These are phyloP conservation scores for Cataglyphis livida DNA, from an alignment of 2,888 invertebrate species.

Conservation along the genomic window DNA sequence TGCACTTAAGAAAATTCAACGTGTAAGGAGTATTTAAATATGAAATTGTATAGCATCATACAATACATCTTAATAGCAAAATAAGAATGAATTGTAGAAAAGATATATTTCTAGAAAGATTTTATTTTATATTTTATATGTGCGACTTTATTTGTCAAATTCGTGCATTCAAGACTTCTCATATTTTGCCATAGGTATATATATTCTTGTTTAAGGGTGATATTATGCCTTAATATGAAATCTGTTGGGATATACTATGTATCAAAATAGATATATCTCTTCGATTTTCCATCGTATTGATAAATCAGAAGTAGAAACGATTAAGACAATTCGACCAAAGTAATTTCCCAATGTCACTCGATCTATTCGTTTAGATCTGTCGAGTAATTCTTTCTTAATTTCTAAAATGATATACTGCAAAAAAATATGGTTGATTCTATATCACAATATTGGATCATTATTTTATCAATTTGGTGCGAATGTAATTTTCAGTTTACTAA, in stretches of 20 bases:
- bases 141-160: conserved; percentile 22
- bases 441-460: background rate
- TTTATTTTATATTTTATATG: conserved; percentile 21
- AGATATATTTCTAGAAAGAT: conserved; percentile 22
- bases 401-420: background rate
- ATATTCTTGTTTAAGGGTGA: conserved; percentile 4
- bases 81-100: background rate
- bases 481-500: conserved; percentile 23
- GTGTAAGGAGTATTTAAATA: background rate
- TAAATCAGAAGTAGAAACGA: conserved; percentile 22
- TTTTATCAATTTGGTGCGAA: background rate
- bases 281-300: conserved; percentile 24
- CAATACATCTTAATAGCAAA: conserved; percentile 19
- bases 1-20: background rate
- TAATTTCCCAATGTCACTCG: conserved; percentile 46
- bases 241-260: conserved; percentile 47
- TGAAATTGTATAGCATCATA: conserved; percentile 11
- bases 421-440: background rate
- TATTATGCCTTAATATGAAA: conserved; percentile 45
- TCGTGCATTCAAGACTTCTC: background rate
- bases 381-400: conserved; percentile 3
- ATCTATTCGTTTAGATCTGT: conserved; percentile 45
- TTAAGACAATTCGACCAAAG: conserved; percentile 60
- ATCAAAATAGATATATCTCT: conserved; percentile 44
- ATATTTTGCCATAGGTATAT: conserved; percentile 23